Evolutionary conservation across 2,888 invertebrate species (phyloP), one percentile per base, ranked within the genome.

Genomic region (Acheta domesticus): DNA sequence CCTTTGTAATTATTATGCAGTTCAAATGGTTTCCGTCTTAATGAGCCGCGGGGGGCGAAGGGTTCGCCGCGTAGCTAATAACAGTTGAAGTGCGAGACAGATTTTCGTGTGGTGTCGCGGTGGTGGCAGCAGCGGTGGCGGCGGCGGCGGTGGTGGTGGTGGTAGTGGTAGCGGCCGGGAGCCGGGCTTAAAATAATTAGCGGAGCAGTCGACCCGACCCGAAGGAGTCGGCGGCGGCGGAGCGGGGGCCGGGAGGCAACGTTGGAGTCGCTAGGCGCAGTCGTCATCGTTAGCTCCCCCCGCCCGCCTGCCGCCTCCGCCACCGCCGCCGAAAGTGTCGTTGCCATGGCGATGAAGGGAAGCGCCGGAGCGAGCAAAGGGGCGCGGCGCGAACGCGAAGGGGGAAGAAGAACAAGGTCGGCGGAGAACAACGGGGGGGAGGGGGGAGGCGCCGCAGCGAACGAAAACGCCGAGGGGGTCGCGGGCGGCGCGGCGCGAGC

Each of bases 1-100:
- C 76, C 78, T 78, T 73, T 62, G 74, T 80, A 78, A 80, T 80
- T 80, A 78, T 80, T 78, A 80, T 80, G 76, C 80, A 78, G 78
- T 80, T 78, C 50, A 80, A 80, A 80, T 80, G 80, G 77, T 75
- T 80, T 76, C 78, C 62, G 62, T 73, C 76, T 75, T 80, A 80
- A 80, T 74, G 78, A 80, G 78, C 77, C 80, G n/a, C 48, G 79
- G 49, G 77, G 76, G 49, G n/a, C 5, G 62, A n/a, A 62, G 62
- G 36, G 62, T 62, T n/a, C 62, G n/a, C 62, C 62, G 62, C 74
- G 74, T 36, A 77, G 79, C 77, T 79, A 79, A 79, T 79, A 79
- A 77, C 77, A 77, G 79, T 79, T 48, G 74, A 75, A 79, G 75
- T 74, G 77, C 73, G 76, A 21, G 14, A 36, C 49, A 73, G 20